Evolutionary conservation across 2,797 vertebrate genomes (phyloP).

Genomic region (Brachyalestes nurse): DNA sequence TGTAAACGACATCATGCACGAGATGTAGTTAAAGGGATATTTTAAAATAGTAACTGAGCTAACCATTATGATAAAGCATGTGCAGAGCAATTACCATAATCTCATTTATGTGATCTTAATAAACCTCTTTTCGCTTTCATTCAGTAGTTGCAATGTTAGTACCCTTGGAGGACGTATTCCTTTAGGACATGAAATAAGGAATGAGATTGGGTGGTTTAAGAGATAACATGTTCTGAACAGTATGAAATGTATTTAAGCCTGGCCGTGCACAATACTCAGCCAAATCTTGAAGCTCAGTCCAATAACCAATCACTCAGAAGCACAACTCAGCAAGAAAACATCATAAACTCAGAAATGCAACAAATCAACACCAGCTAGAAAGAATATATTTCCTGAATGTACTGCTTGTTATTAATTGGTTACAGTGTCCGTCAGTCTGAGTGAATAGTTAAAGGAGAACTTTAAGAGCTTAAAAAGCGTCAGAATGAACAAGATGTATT

Average conservation of each 20-base stretch:
- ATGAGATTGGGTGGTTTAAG: background rate
- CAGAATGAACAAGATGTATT: too few relatives aligned
- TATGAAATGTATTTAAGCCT: background rate
- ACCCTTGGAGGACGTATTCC: background rate
- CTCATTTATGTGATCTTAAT: background rate
- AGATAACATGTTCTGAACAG: background rate
- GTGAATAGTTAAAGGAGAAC: too few relatives aligned
- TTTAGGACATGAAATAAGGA: background rate
- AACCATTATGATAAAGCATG: background rate
- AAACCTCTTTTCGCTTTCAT: background rate
- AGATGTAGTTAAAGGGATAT: background rate
- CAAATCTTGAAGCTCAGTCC: too few relatives aligned
- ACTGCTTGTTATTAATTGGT: too few relatives aligned
- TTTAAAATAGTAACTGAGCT: constrained; percentile 5
- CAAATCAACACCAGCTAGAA: too few relatives aligned
- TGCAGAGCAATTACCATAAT: background rate
- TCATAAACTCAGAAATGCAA: too few relatives aligned
- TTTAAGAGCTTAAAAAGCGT: too few relatives aligned
- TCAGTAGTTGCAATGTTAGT: background rate
- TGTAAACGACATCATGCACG: background rate
- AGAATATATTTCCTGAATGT: too few relatives aligned
- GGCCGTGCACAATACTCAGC: too few relatives aligned
- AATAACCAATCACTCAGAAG: too few relatives aligned
- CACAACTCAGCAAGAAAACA: too few relatives aligned
- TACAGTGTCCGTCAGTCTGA: too few relatives aligned